Base-by-base conservation (phyloP, 2,797 vertebrate genomes). In the Galagoides demidoff region DNA sequence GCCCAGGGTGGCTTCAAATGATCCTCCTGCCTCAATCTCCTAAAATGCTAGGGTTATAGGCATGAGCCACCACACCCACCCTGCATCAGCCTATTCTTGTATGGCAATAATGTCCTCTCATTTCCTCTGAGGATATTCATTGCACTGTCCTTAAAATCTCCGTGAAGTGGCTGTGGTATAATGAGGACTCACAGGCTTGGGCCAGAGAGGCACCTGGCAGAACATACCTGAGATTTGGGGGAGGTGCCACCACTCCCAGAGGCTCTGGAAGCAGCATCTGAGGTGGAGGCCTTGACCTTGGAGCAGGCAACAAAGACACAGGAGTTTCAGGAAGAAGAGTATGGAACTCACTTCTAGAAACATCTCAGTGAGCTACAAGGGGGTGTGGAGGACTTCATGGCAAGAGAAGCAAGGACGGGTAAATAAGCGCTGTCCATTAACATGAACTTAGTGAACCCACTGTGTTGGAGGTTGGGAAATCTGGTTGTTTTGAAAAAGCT, bases 361-460 rank as follows among this genome's bases (percentile, higher is more conserved):
- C 19, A 7, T 12, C 81, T 9, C 20, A 55, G 39, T 2, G 29
- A 61, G 43, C 52, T 27, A 29, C 3, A 22, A 11, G 6, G 2
- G 31, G n/a, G 1, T 7, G 4, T 1, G 17, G 78, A n/a, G 5
- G 39, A 55, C 61, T 25, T 52, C 63, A 0, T 0, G 23, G 63
- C 27, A 4, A 7, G n/a, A 27, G n/a, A 57, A 34, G 31, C 19
- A 11, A 52, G 29, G 3, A 1, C 37, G 5, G 16, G 19, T 12
- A 49, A 16, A 63, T 20, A 66, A 0, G 14, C 8, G 7, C n/a
- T 61, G 68, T 14, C 29, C 22, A 7, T 27, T 19, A 25, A 52
- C 5, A 16, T 1, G 27, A 34, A 45, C 22, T 25, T 49, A 13
- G 7, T 16, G n/a, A n/a, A 4, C 27, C 20, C 5, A 16, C 70